Conservation (phyloP, 2,888 invertebrate genomes). For the Gisinianus flammeolus region DNA sequence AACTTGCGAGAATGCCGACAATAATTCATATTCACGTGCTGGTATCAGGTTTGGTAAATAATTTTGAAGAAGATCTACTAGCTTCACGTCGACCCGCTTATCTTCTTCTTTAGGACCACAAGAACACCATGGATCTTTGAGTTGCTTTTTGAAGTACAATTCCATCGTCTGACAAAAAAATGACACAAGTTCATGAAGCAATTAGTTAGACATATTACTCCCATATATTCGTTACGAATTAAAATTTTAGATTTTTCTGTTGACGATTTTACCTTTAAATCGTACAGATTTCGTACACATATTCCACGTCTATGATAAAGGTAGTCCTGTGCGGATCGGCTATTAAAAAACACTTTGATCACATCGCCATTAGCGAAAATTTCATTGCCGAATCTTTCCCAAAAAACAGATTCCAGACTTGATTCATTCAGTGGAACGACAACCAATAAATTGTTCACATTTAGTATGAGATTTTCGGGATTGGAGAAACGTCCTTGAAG, state of each 20-base stretch:
- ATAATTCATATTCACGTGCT: not conserved
- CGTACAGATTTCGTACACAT: not conserved
- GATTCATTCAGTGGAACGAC: not conserved
- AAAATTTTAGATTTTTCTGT: not conserved
- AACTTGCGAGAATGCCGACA: not conserved
- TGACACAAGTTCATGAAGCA: not conserved
- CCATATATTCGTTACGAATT: no score
- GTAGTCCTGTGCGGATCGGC: not conserved
- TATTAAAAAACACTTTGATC: conserved; percentile 21
- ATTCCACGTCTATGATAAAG: not conserved
- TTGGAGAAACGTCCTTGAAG: not conserved
- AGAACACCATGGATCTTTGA: not conserved
- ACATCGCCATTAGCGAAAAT: not conserved
- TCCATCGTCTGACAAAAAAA: not conserved
- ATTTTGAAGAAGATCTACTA: not conserved
- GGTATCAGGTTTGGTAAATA: conserved; percentile 12
- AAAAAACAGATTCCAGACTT: not conserved
- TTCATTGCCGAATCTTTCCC: not conserved
- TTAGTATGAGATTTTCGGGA: not conserved
- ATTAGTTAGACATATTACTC: not conserved
- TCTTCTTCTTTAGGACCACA: not conserved
- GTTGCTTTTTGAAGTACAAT: not conserved
- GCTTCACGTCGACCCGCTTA: not conserved
- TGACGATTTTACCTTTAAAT: conserved; percentile 21
- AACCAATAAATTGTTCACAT: conserved; percentile 2